A percentile compares a stretch with the other conserved stretches of the same genome.
phyloP scores from a whole-genome alignment of 2,113 vertebrate species.

The Corythoichthys intestinalis region DNA sequence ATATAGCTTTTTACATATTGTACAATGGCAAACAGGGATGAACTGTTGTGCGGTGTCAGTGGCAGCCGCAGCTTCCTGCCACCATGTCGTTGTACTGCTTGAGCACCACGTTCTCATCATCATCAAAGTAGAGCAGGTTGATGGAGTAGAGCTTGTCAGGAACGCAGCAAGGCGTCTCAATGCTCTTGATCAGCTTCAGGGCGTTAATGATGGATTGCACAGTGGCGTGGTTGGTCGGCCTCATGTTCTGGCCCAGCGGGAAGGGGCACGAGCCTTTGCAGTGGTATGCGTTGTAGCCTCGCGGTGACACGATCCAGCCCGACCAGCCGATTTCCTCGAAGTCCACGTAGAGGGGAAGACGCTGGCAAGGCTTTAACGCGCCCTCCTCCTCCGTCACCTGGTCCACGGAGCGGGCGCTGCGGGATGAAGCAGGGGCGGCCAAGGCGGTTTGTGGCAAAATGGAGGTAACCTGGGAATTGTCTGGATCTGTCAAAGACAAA shows the following conservation, averaged over 20 bases:
- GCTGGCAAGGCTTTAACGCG: slow-evolving; percentile 62
- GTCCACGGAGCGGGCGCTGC: slow-evolving; percentile 66
- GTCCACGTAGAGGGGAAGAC: slow-evolving; percentile 77
- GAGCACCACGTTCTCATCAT: slow-evolving; percentile 80
- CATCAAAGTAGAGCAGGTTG: slow-evolving; percentile 81
- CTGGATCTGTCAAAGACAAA: slow-evolving; percentile 38
- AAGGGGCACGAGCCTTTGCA: slow-evolving; percentile 80
- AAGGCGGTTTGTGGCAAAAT: slow-evolving; percentile 45
- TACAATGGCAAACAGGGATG: slow-evolving; percentile 49
- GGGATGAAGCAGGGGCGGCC: slow-evolving; percentile 31
- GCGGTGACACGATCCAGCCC: slow-evolving; percentile 80
- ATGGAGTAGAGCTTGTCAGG: slow-evolving; percentile 81
- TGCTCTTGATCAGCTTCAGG: slow-evolving; percentile 74
- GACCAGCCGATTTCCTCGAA: slow-evolving; percentile 85
- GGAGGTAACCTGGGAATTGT: slow-evolving; percentile 25
- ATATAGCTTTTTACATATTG: slow-evolving; percentile 77
- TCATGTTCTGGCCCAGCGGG: slow-evolving; percentile 80
- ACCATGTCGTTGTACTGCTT: slow-evolving; percentile 85
- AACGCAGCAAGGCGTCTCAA: slow-evolving; percentile 79
- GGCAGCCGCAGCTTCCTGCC: slow-evolving; percentile 81
- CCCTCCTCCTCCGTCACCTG: slow-evolving; percentile 57
- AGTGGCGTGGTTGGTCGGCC: slow-evolving; percentile 80
- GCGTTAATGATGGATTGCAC: slow-evolving; percentile 83
- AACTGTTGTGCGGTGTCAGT: slow-evolving; percentile 45
- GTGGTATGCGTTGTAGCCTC: slow-evolving; percentile 81